These are phyloP conservation scores for Charanyca ferruginea DNA, from an alignment of 2,888 invertebrate species.

Conservation along the genomic window DNA sequence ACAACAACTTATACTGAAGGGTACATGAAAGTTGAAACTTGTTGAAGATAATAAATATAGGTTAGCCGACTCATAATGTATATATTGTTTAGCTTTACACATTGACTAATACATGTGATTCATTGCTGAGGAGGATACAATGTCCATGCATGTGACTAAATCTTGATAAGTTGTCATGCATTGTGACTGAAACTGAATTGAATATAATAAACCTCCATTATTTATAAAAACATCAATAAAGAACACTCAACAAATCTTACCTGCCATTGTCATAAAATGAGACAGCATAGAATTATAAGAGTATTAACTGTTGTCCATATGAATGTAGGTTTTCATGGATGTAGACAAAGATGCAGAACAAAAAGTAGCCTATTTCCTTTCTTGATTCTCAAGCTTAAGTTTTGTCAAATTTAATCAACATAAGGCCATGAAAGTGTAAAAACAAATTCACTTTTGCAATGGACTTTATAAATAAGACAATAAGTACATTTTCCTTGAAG, in stretches of 20 bases:
- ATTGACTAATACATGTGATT: constrained; percentile 38
- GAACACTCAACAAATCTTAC: constrained; percentile 37
- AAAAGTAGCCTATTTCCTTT: too few species aligned
- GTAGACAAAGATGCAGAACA: too few species aligned
- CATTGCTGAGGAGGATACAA: constrained; percentile 14
- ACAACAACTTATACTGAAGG: constrained; percentile 4
- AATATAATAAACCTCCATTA: not conserved
- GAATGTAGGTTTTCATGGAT: too few species aligned
- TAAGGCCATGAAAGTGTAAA: too few species aligned
- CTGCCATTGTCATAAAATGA: constrained; percentile 32
- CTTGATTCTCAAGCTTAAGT: too few species aligned
- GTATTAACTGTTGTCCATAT: too few species aligned
- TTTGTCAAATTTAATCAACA: too few species aligned
- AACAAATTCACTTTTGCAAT: too few species aligned
- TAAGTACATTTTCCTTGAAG: constrained; percentile 8
- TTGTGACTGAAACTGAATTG: constrained; percentile 8
- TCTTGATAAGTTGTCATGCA: constrained; percentile 12
- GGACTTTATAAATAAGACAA: constrained; percentile 13
- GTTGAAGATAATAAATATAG: constrained; percentile 28
- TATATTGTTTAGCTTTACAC: constrained; percentile 14
- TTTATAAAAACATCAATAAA: constrained; percentile 21
- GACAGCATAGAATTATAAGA: constrained; percentile 56
- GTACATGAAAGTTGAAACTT: constrained; percentile 30
- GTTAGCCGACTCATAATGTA: constrained; percentile 24
- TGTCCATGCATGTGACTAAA: constrained; percentile 29